Percentiles rank a stretch among this genome's conserved stretches.
Evolutionary conservation across 2,113 vertebrate genomes (phyloP).

Genomic region (Pollachius pollachius): DNA sequence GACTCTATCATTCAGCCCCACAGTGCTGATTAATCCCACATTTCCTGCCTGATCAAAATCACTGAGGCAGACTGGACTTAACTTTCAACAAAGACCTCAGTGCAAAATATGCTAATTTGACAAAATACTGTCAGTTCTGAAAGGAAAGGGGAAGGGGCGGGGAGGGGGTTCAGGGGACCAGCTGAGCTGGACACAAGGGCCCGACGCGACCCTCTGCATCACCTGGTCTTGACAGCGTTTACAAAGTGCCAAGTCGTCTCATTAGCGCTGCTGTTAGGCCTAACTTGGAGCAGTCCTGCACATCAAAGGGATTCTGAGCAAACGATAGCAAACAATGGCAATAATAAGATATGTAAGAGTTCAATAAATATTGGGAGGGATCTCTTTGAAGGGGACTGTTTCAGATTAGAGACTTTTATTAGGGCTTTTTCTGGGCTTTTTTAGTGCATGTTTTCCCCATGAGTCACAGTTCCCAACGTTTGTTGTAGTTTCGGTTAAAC

Average conservation of each 20-base stretch:
- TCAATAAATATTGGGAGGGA: conserved; percentile 63
- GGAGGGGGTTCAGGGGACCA: conserved; percentile 31
- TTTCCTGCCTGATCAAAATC: conserved; percentile 48
- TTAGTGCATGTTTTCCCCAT: conserved; percentile 67
- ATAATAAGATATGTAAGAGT: conserved; percentile 73
- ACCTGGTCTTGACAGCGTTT: conserved; percentile 64
- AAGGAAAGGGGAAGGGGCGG: conserved; percentile 27
- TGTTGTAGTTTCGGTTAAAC: conserved; percentile 40
- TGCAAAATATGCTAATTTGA: conserved; percentile 48
- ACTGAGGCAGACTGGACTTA: conserved; percentile 32
- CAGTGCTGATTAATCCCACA: conserved; percentile 52
- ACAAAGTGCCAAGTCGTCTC: conserved; percentile 71
- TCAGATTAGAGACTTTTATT: conserved; percentile 68
- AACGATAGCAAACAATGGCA: conserved; percentile 65
- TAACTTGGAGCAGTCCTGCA: conserved; percentile 50
- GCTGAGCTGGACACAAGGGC: conserved; percentile 50
- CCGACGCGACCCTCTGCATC: conserved; percentile 52
- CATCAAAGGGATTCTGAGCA: conserved; percentile 61
- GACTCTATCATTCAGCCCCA: conserved; percentile 34
- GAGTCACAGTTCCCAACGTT: conserved; percentile 62
- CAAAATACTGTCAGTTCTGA: conserved; percentile 33
- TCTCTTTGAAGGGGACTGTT: conserved; percentile 73
- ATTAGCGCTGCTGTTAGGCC: conserved; percentile 55
- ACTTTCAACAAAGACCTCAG: conserved; percentile 52
- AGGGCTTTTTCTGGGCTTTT: conserved; percentile 67